Percentiles rank a stretch among this genome's conserved stretches.
Evolutionary conservation across 2,888 invertebrate genomes (phyloP).

Genomic region (Hymenopus coronatus): DNA sequence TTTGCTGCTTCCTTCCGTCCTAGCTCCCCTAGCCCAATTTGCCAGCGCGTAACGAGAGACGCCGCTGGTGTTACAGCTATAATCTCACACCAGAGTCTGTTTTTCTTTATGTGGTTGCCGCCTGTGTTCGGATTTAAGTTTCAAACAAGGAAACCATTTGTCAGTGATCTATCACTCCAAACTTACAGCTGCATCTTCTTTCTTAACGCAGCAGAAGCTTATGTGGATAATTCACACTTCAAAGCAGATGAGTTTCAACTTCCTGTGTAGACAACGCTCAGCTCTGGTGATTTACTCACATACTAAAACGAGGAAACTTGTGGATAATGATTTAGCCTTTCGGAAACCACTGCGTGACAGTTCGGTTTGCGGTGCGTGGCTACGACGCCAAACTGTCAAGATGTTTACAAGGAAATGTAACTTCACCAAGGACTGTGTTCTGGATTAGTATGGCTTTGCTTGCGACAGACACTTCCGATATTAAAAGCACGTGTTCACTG

Average conservation of each 20-base stretch:
- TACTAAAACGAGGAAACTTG: background rate
- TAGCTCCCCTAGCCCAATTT: conserved; percentile 13
- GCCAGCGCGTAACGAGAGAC: conserved; percentile 26
- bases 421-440: background rate
- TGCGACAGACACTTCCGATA: background rate
- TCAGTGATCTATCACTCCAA: conserved; percentile 24
- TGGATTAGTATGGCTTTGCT: too few species aligned
- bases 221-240: conserved; percentile 6
- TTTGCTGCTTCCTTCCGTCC: background rate
- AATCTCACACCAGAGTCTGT: background rate
- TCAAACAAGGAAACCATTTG: conserved; percentile 24
- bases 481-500: too few species aligned
- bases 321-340: background rate
- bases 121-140: background rate
- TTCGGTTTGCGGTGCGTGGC: background rate
- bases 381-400: background rate
- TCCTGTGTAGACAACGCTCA: background rate
- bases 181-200: conserved; percentile 1
- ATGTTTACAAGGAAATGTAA: background rate
- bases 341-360: background rate
- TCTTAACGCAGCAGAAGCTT: background rate
- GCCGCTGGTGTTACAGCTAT: conserved; percentile 12
- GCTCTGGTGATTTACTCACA: background rate
- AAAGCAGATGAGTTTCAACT: background rate
- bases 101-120: background rate